These are phyloP conservation scores for Melinaea marsaeus DNA, from an alignment of 2,888 invertebrate species.

Conservation along the genomic window DNA sequence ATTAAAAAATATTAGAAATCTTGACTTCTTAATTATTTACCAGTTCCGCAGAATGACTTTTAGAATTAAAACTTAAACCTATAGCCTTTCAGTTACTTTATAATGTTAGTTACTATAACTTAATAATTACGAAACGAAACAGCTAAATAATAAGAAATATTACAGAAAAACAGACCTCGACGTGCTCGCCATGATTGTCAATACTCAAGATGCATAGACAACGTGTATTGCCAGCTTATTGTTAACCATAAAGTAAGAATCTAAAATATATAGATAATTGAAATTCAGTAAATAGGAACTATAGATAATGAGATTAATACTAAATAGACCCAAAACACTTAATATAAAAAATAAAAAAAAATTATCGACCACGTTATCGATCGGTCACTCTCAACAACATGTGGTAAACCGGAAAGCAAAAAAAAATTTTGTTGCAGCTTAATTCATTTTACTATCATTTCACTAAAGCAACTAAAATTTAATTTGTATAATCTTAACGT, in stretches of 20 bases:
- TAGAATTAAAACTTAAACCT: slow-evolving; percentile 42
- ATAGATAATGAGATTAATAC: no score
- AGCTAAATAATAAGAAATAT: slow-evolving; percentile 56
- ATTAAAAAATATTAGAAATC: slow-evolving; percentile 50
- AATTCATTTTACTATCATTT: no score
- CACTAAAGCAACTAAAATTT: no score
- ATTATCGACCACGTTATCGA: no score
- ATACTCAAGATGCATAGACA: slow-evolving; percentile 54
- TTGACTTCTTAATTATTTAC: slow-evolving; percentile 42
- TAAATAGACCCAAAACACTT: no score
- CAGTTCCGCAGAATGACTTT: slow-evolving; percentile 34
- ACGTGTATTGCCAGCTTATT: slow-evolving; percentile 8
- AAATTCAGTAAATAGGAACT: no score
- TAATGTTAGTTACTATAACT: slow-evolving; percentile 42
- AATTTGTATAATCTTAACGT: no score
- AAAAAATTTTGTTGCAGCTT: no score
- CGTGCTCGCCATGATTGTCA: slow-evolving; percentile 81
- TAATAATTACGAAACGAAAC: slow-evolving; percentile 41
- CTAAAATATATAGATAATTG: no score
- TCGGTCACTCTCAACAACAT: no score
- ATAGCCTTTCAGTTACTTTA: slow-evolving; percentile 44
- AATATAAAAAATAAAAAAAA: no score
- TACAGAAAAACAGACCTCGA: slow-evolving; percentile 78
- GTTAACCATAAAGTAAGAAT: neutral
- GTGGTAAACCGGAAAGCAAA: no score